Evolutionary conservation across 2,888 invertebrate genomes (phyloP), one percentile per base, ranked within the genome.

Genomic region (Drosophila robusta): DNA sequence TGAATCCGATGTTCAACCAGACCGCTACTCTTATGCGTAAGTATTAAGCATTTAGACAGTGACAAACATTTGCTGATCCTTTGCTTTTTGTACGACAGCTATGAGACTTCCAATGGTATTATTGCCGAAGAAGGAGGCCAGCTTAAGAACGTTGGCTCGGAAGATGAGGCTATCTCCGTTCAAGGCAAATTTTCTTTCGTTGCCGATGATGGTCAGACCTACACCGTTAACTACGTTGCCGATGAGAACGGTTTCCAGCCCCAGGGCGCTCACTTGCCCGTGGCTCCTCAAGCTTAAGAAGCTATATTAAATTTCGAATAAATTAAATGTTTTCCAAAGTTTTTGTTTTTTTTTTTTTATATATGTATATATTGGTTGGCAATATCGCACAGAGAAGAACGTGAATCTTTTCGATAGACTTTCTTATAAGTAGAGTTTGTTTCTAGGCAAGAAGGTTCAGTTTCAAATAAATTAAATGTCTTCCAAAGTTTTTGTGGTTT

Each of bases 221-320:
- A 89, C 62, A 60, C 66, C 2, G 78, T 90, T 2, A 64, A 41
- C 12, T 91, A 89, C 29, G 12, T 79, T 4, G 91, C 90, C 36
- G 90, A 93, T 82, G 93, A 93, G 80, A 93, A 93, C 74, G 94
- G 93, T 75, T 94, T 92, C 91, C 93, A 93, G 85, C 93, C 93
- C 12, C 50, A 78, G 62, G 91, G 90, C 24, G 86, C 74, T 7
- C 89, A 91, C 84, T 64, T 91, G 49, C 91, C 90, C 46, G 24
- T 32, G 3, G 34, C 44, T 1, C 70, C 75, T 1, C 0, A 0
- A 4, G 36, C 9, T 6, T 55, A 69, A 69, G 11, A 18, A 29
- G n/a, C 16, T 0, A 6, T 16, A 9, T 45, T 52, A 42, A 58
- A 11, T 24, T 12, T 45, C 2, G 26, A 74, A 62, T 67, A 62